Evolutionary conservation across 2,888 invertebrate species (phyloP), one percentile per base, ranked within the genome.

Genomic region (Ryuthela nishihirai): DNA sequence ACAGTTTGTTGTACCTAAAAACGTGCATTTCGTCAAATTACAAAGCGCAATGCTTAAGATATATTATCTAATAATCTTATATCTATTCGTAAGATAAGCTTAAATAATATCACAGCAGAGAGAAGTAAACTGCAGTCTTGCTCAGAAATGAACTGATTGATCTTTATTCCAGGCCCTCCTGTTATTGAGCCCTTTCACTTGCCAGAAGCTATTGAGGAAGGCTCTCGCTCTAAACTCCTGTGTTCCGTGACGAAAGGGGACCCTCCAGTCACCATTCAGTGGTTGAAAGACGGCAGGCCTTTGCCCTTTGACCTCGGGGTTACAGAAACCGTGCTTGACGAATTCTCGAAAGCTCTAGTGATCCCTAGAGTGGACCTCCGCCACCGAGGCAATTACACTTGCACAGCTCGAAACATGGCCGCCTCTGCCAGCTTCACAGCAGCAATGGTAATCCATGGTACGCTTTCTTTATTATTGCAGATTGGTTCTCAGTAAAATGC

Each of bases 81-180:
- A n/a, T n/a, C n/a, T n/a, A n/a, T n/a, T n/a, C n/a, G n/a, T n/a
- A n/a, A n/a, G n/a, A n/a, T n/a, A n/a, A n/a, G n/a, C n/a, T n/a
- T n/a, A n/a, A n/a, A n/a, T n/a, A n/a, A n/a, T n/a, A n/a, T n/a
- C n/a, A n/a, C n/a, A n/a, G n/a, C n/a, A n/a, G n/a, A n/a, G n/a
- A n/a, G n/a, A n/a, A n/a, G n/a, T n/a, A n/a, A n/a, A n/a, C n/a
- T n/a, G n/a, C n/a, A n/a, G n/a, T n/a, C n/a, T n/a, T n/a, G n/a
- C n/a, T n/a, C n/a, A n/a, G n/a, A n/a, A n/a, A n/a, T n/a, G n/a
- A n/a, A n/a, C n/a, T n/a, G n/a, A n/a, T n/a, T n/a, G n/a, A n/a
- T n/a, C 45, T 49, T 54, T 48, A 65, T 79, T 64, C 72, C 72
- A 83, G 83, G 82, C 79, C 89, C 89, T n/a, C 90, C 90, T 20